Base-by-base conservation (phyloP, 1,140 invertebrate species). In the Pectinophora gossypiella region DNA sequence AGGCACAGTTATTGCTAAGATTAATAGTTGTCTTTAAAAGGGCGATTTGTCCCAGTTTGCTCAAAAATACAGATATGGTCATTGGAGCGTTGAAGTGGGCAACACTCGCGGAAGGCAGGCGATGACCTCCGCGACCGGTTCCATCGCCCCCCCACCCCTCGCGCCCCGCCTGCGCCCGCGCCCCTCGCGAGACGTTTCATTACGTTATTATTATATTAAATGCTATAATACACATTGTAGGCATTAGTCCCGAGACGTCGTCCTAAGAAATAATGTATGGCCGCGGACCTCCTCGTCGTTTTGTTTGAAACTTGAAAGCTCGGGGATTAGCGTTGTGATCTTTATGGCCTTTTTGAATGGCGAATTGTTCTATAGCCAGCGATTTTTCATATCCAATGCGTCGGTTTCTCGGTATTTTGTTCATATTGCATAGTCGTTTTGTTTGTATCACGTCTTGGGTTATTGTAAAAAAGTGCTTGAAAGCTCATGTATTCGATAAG, bases 151-250 rank as follows among this genome's bases (percentile, higher is more conserved):
- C 61, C 61, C 45, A 51, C 32, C 54, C 54, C 56, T 54, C 56
- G 57, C 61, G 21, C 56, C 48, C 55, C 46, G 47, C 54, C 56
- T 54, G 54, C 59, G 60, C 19, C 56, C 48, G 54, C 46, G 47
- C 59, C 54, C 66, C 64, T 55, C 72, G 54, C 68, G 68, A 83
- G 81, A 78, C 74, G 77, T 85, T 86, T 85, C 79, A 85, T 85
- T 86, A 86, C 79, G 74, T 85, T 84, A 86, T 86, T 85, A 85
- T 85, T 80, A 86, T 85, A 86, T 86, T 86, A 86, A 86, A 84
- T 76, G 83, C 76, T 84, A 80, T 83, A 84, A 83, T 82, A 79
- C 79, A 80, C 77, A 81, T 82, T 85, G 80, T 84, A 71, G 71
- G 78, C 76, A 78, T 86, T 84, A 85, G 77, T 78, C 76, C 54